Conservation (phyloP, 2,888 invertebrate genomes). For the Lasioglossum oenotherae region DNA sequence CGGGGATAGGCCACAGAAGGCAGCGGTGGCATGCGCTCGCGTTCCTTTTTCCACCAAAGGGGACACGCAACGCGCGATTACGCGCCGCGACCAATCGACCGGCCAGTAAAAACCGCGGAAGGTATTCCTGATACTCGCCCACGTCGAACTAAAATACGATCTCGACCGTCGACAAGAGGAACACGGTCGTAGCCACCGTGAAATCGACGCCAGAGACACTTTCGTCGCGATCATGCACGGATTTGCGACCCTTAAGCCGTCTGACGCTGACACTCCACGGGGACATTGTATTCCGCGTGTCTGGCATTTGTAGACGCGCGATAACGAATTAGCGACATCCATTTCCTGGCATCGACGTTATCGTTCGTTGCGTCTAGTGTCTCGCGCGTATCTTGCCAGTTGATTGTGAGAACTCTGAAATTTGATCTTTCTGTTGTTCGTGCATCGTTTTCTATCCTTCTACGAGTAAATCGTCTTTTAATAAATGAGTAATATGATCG, state of each 20-base stretch:
- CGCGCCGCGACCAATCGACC: conserved; percentile 42
- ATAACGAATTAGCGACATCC: background rate
- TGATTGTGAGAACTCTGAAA: background rate
- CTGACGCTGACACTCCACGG: background rate
- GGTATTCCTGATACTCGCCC: conserved; percentile 65
- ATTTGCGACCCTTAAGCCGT: background rate
- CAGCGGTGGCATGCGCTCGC: conserved; percentile 23
- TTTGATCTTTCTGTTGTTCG: background rate
- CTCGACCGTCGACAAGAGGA: conserved; percentile 16
- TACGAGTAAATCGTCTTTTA: too few species aligned
- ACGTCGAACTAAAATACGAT: conserved; percentile 46
- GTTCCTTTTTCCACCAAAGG: conserved; percentile 44
- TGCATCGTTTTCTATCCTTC: background rate
- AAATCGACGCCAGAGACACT: background rate
- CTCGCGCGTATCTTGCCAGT: background rate
- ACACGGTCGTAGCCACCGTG: conserved; percentile 1
- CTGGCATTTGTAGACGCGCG: background rate
- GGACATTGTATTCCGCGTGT: background rate
- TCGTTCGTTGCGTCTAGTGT: background rate
- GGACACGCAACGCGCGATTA: conserved; percentile 58
- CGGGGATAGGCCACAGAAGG: conserved; percentile 25
- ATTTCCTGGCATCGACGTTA: background rate
- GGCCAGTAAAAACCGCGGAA: conserved; percentile 43
- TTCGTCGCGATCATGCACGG: background rate
- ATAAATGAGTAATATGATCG: too few species aligned